Percentiles rank a stretch among this genome's conserved stretches.
Evolutionary conservation across 2,888 invertebrate genomes (phyloP).

Genomic region (Leptopilina drosophilae): DNA sequence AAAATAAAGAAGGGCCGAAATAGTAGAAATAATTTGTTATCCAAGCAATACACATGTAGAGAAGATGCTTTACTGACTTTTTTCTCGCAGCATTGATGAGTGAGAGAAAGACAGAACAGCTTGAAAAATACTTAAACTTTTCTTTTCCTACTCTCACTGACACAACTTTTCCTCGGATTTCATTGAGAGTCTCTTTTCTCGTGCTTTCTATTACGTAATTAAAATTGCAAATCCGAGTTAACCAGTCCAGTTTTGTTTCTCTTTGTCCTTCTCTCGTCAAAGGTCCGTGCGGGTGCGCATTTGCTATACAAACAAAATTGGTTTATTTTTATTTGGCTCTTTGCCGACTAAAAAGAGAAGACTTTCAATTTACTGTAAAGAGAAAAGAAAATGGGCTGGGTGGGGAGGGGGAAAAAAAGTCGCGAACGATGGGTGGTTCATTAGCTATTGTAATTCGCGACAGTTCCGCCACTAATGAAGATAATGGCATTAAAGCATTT

Average conservation of each 20-base stretch:
- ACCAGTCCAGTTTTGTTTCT: slow-evolving; percentile 64
- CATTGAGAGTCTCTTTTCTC: slow-evolving; percentile 46
- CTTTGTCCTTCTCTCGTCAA: slow-evolving; percentile 64
- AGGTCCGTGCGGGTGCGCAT: slow-evolving; percentile 65
- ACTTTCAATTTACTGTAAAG: slow-evolving; percentile 55
- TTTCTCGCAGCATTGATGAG: slow-evolving; percentile 27
- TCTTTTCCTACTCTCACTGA: slow-evolving; percentile 32
- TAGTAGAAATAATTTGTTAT: neutral
- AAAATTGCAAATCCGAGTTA: slow-evolving; percentile 74
- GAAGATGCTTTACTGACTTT: slow-evolving; percentile 3
- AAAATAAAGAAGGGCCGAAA: neutral
- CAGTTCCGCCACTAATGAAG: slow-evolving; percentile 73
- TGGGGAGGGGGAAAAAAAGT: slow-evolving; percentile 46
- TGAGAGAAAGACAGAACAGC: neutral
- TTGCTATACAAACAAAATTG: slow-evolving; percentile 73
- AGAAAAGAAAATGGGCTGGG: slow-evolving; percentile 25
- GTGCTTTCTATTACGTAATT: slow-evolving; percentile 62
- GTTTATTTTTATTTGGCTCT: slow-evolving; percentile 73
- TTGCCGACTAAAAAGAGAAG: slow-evolving; percentile 57
- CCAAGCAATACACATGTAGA: neutral
- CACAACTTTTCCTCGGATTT: slow-evolving; percentile 41
- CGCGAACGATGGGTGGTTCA: slow-evolving; percentile 71
- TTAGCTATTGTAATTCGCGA: slow-evolving; percentile 76
- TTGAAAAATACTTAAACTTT: slow-evolving; percentile 24
- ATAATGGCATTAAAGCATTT: slow-evolving; percentile 76